Percentiles rank a stretch among this genome's conserved stretches.
Evolutionary conservation across 2,113 vertebrate species (phyloP).

Genomic region (Neolamprologus longior): DNA sequence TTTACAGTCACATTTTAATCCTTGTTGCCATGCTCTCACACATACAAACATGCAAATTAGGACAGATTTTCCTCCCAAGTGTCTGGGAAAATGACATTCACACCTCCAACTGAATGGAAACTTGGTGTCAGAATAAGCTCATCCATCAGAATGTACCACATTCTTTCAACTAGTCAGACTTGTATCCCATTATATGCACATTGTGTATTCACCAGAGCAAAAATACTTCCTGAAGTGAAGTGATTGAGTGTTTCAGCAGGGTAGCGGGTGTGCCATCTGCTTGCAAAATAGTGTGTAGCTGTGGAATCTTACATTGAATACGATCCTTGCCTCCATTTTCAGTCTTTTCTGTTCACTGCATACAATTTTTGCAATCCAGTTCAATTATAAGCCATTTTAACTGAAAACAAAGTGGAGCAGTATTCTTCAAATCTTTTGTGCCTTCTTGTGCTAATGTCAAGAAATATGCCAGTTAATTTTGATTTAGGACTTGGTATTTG

Average conservation of each 20-base stretch:
- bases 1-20: slow-evolving; percentile 46
- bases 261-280: slow-evolving; percentile 10
- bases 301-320: not conserved
- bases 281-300: not conserved
- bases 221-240: slow-evolving; percentile 12
- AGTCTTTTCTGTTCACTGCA: not conserved
- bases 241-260: slow-evolving; percentile 14
- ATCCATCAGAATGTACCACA: slow-evolving; percentile 6
- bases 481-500: not conserved
- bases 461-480: not conserved
- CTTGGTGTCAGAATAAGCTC: not conserved
- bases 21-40: not conserved
- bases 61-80: slow-evolving; percentile 14
- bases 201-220: not conserved
- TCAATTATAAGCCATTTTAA: not conserved
- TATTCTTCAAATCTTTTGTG: not conserved
- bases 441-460: not conserved
- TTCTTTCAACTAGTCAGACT: slow-evolving; percentile 27
- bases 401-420: not conserved
- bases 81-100: slow-evolving; percentile 10
- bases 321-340: not conserved
- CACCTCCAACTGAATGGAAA: not conserved
- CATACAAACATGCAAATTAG: slow-evolving; percentile 37
- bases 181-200: slow-evolving; percentile 1
- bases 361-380: not conserved